Evolutionary conservation across 2,888 invertebrate genomes (phyloP).

Genomic region (Spialia ferax): DNA sequence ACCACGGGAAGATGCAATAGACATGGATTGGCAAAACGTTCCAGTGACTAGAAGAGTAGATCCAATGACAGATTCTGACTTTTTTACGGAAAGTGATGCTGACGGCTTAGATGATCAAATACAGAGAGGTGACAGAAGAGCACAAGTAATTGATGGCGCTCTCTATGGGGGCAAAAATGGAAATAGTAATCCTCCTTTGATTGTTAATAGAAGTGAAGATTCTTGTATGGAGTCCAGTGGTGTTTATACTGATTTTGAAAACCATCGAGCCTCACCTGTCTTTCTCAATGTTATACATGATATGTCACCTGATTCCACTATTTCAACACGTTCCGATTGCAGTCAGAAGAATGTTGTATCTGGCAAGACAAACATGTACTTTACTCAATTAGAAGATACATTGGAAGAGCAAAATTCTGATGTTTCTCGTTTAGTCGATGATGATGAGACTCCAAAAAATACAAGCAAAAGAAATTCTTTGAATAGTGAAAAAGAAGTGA

Average conservation of each 20-base stretch:
- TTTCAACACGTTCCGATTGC: conserved; percentile 83
- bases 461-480: conserved; percentile 78
- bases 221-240: conserved; percentile 96
- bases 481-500: conserved; percentile 74
- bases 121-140: conserved; percentile 90
- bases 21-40: conserved; percentile 87
- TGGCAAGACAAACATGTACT: conserved; percentile 65
- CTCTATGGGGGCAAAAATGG: conserved; percentile 92
- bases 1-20: conserved; percentile 80
- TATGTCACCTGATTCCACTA: conserved; percentile 89
- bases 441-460: conserved; percentile 71
- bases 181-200: conserved; percentile 83
- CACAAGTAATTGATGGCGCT: conserved; percentile 96
- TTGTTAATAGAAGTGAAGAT: conserved; percentile 89
- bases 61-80: conserved; percentile 97
- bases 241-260: conserved; percentile 95
- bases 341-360: conserved; percentile 78
- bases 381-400: conserved; percentile 64
- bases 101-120: conserved; percentile 93
- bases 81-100: conserved; percentile 96
- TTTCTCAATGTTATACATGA: conserved; percentile 88
- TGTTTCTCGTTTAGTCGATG: conserved; percentile 56
- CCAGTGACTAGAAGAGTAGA: conserved; percentile 90
- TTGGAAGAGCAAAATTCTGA: conserved; percentile 62
- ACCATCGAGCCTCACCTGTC: conserved; percentile 83